These are phyloP conservation scores for Protaetia brevitarsis DNA, from an alignment of 1,140 invertebrate genomes.

Conservation along the genomic window DNA sequence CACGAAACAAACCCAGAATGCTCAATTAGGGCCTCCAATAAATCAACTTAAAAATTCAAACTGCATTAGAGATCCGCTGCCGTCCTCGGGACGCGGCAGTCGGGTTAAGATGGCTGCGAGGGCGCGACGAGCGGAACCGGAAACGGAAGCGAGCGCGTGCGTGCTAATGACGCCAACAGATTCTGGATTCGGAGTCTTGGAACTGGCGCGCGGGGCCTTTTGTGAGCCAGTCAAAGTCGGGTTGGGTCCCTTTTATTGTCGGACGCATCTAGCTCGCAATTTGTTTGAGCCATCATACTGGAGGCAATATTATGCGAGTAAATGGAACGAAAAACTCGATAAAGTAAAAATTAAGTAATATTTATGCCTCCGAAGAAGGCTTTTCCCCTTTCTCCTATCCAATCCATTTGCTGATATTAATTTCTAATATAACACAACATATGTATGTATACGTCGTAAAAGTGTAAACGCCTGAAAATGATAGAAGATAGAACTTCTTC, in stretches of 20 bases:
- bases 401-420: too few species aligned
- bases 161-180: conserved; percentile 45
- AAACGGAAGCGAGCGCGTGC: conserved; percentile 47
- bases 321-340: background rate
- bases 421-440: too few species aligned
- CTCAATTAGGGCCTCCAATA: conserved; percentile 42
- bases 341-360: background rate
- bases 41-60: conserved; percentile 46
- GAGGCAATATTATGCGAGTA: conserved; percentile 8
- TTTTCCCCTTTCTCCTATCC: too few species aligned
- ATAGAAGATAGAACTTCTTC: too few species aligned
- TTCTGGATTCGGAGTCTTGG: conserved; percentile 26
- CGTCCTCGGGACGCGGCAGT: conserved; percentile 39
- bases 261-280: conserved; percentile 3
- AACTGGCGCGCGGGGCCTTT: conserved; percentile 15
- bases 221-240: background rate
- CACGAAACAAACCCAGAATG: conserved; percentile 37
- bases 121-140: conserved; percentile 42
- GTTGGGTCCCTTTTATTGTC: background rate
- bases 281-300: background rate
- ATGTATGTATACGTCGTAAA: too few species aligned
- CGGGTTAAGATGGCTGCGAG: conserved; percentile 37
- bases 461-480: too few species aligned
- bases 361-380: background rate
- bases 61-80: conserved; percentile 41